Percentiles rank a stretch among this genome's conserved stretches.
phyloP scores from a whole-genome alignment of 2,113 vertebrate species.

The Vidua chalybeata region DNA sequence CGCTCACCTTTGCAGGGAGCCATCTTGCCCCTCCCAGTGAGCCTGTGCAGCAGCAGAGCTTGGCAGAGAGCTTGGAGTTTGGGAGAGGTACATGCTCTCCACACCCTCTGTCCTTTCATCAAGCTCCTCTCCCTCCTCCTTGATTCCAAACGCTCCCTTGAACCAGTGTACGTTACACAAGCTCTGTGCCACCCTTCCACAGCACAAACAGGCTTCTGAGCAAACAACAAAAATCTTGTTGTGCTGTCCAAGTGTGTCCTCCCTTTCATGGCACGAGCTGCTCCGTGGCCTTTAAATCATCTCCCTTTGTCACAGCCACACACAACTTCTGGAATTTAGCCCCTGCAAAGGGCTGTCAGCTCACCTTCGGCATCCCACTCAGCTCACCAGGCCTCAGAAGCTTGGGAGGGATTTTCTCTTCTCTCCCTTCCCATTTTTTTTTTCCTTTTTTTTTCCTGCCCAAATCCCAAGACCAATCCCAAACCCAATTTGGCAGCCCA shows the following conservation, averaged over 20 bases:
- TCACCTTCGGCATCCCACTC: background rate
- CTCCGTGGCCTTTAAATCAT: background rate
- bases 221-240: background rate
- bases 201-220: background rate
- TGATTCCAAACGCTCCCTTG: background rate
- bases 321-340: background rate
- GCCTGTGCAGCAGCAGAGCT: background rate
- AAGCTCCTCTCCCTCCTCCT: background rate
- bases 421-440: background rate
- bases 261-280: background rate
- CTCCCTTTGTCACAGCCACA: background rate
- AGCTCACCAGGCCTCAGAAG: background rate
- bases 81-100: background rate
- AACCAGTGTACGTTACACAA: background rate
- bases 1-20: accelerated
- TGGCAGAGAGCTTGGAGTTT: background rate
- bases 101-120: background rate
- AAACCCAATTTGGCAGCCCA: slow-evolving; percentile 66
- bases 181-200: background rate
- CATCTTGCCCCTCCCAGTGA: background rate
- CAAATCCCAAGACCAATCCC: slow-evolving; percentile 55
- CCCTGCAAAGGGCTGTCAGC: background rate
- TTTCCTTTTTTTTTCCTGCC: background rate
- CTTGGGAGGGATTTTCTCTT: background rate
- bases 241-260: background rate